These are phyloP conservation scores for Ibidorhyncha struthersii DNA, from an alignment of 2,113 vertebrate genomes.

Conservation along the genomic window DNA sequence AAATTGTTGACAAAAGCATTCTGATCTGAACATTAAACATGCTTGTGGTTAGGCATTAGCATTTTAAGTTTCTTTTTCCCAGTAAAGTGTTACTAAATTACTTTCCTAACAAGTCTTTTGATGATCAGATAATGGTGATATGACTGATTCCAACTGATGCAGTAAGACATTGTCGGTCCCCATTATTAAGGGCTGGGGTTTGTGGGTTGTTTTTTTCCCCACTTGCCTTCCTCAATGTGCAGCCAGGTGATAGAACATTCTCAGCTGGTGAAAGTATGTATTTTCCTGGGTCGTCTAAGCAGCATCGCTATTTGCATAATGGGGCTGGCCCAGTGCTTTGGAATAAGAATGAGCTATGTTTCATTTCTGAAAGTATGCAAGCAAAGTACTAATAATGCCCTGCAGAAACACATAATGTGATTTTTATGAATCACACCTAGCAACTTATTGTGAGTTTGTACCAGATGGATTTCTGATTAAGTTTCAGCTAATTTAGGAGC, in stretches of 20 bases:
- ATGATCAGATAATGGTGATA: not conserved
- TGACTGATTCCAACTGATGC: not conserved
- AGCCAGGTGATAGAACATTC: not conserved
- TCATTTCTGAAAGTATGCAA: not conserved
- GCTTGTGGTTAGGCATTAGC: not conserved
- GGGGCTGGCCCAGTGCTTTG: not conserved
- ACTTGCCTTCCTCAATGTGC: not conserved
- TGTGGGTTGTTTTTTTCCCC: fast-evolving
- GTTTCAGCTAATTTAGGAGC: conserved; percentile 17
- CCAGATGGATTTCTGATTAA: not conserved
- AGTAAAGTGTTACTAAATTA: not conserved
- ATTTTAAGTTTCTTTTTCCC: not conserved
- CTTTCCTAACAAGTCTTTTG: not conserved
- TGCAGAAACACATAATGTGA: not conserved
- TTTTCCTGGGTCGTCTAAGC: not conserved
- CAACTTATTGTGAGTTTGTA: not conserved
- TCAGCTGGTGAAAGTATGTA: not conserved
- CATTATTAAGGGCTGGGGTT: not conserved
- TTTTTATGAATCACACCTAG: conserved; percentile 23
- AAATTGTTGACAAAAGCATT: not conserved
- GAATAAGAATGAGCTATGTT: not conserved
- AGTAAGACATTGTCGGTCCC: not conserved
- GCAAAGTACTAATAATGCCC: conserved; percentile 6
- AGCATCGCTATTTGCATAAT: not conserved
- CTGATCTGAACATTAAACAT: not conserved